Evolutionary conservation across 2,797 vertebrate species (phyloP).

Genomic region (Macropus fuliginosus): DNA sequence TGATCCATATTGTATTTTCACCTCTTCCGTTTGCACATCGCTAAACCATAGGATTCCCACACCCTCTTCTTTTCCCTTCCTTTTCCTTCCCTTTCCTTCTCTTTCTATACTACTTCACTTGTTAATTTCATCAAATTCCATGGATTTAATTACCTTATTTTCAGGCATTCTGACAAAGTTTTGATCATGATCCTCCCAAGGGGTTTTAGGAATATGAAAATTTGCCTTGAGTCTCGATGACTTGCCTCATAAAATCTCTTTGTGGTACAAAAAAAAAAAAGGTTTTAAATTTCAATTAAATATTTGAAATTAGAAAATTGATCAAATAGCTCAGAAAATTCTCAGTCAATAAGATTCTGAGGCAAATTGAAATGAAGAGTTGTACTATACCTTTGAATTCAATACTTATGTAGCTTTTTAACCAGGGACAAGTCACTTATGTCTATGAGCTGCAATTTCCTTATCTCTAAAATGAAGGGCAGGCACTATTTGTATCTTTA

Average conservation of each 20-base stretch:
- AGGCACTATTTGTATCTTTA: not conserved
- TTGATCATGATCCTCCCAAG: not conserved
- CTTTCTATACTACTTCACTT: not conserved
- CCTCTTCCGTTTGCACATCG: not conserved
- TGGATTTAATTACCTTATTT: not conserved
- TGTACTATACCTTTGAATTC: not conserved
- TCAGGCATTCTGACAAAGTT: not conserved
- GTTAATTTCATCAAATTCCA: not conserved
- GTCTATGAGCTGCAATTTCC: not conserved
- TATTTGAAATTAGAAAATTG: not conserved
- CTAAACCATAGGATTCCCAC: not conserved
- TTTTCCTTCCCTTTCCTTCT: not conserved
- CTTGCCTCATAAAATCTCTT: not conserved
- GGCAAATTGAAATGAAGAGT: not conserved
- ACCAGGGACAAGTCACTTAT: too few species aligned
- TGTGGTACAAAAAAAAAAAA: not conserved
- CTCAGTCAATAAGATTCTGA: not conserved
- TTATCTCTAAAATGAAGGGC: not conserved
- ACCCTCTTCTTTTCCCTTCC: not conserved
- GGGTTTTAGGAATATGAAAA: not conserved
- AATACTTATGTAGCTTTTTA: too few species aligned
- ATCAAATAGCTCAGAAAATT: not conserved
- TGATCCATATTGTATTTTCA: not conserved
- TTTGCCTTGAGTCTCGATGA: not conserved
- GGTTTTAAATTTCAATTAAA: too few species aligned